Conservation (phyloP, 2,113 vertebrate species). For the Corynorhinus townsendii region DNA sequence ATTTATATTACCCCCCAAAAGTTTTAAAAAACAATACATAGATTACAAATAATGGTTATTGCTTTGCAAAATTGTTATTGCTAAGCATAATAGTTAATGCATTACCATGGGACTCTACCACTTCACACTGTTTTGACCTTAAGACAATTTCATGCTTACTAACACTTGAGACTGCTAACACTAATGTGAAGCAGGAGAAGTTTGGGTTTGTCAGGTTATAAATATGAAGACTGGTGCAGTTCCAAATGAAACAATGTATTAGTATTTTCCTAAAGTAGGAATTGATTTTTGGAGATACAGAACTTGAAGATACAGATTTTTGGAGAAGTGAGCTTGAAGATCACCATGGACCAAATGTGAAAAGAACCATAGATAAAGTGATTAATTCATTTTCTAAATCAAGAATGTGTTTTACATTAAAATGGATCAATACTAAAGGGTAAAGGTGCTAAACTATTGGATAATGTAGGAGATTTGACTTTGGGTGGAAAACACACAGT, state of each 20-base stretch:
- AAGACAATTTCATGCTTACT: background rate
- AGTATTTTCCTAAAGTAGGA: background rate
- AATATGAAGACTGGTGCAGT: background rate
- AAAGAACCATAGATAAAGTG: background rate
- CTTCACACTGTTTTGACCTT: background rate
- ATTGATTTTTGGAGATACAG: background rate
- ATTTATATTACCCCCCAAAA: background rate
- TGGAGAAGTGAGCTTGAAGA: background rate
- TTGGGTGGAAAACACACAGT: background rate
- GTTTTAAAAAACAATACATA: background rate
- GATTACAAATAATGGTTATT: background rate
- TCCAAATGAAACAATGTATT: background rate
- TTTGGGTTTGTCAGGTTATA: background rate
- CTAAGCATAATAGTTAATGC: background rate
- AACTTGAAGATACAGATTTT: background rate
- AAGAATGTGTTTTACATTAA: background rate
- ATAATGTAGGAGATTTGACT: background rate
- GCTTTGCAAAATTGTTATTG: background rate
- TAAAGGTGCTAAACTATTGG: background rate
- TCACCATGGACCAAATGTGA: background rate
- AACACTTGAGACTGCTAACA: background rate
- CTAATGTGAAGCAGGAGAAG: background rate
- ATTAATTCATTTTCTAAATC: background rate
- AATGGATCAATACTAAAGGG: background rate
- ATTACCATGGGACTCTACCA: background rate